phyloP scores from a whole-genome alignment of 2,888 invertebrate species.

The Acanthosoma haemorrhoidale region DNA sequence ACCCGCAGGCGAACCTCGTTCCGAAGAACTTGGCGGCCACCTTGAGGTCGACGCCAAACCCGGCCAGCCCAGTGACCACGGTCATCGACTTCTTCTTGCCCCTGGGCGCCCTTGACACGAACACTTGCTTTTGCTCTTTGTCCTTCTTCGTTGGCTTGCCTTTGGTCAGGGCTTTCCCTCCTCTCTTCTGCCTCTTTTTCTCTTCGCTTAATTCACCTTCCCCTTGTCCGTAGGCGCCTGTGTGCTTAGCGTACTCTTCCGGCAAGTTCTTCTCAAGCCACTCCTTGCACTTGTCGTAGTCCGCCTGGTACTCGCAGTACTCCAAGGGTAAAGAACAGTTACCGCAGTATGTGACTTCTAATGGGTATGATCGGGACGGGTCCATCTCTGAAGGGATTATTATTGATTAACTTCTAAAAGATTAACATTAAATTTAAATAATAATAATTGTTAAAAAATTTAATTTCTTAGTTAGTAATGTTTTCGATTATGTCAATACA shows the following conservation, averaged over 20 bases:
- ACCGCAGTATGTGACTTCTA: conserved; percentile 82
- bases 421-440: no score
- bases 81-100: conserved; percentile 99
- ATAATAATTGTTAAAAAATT: no score
- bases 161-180: conserved; percentile 92
- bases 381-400: background rate
- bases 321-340: conserved; percentile 90
- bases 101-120: conserved; percentile 81
- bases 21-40: conserved; percentile 97
- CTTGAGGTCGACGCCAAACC: conserved; percentile 95
- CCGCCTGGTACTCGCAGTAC: conserved; percentile 98
- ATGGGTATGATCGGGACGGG: conserved; percentile 56
- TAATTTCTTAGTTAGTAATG: no score
- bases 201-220: conserved; percentile 52
- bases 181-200: conserved; percentile 91
- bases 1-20: conserved; percentile 95
- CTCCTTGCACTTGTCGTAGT: conserved; percentile 92
- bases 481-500: no score
- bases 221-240: conserved; percentile 58
- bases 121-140: conserved; percentile 62
- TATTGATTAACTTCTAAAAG: no score
- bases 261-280: conserved; percentile 90
- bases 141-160: conserved; percentile 70
- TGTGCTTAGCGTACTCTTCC: conserved; percentile 78
- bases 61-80: conserved; percentile 90